Evolutionary conservation across 2,113 vertebrate species (phyloP).

Genomic region (Anolis sagrei): DNA sequence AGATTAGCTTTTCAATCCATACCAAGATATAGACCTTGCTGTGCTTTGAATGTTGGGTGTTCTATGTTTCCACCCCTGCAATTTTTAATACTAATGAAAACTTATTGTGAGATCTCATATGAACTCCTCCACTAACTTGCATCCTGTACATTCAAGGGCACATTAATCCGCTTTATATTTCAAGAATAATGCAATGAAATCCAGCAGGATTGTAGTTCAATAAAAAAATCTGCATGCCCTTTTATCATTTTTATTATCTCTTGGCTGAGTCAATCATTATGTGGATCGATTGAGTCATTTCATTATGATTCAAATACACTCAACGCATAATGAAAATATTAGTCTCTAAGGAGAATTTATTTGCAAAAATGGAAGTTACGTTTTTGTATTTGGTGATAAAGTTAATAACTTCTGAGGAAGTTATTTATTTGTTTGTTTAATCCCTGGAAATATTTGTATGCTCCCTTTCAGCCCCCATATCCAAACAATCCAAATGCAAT

Average conservation of each 20-base stretch:
- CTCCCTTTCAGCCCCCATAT: not conserved
- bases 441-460: not conserved
- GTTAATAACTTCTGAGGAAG: not conserved
- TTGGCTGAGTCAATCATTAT: slow-evolving; percentile 62
- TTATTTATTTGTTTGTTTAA: not conserved
- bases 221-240: slow-evolving; percentile 48
- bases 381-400: slow-evolving; percentile 14
- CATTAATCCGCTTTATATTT: slow-evolving; percentile 65
- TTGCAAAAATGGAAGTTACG: slow-evolving; percentile 10
- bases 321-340: slow-evolving; percentile 61
- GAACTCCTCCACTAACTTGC: slow-evolving; percentile 61
- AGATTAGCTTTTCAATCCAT: slow-evolving; percentile 62
- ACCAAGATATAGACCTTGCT: slow-evolving; percentile 62
- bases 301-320: slow-evolving; percentile 59
- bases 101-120: slow-evolving; percentile 49
- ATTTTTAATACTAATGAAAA: slow-evolving; percentile 64
- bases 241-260: slow-evolving; percentile 61
- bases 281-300: slow-evolving; percentile 65
- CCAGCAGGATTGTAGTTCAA: slow-evolving; percentile 68
- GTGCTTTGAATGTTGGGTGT: slow-evolving; percentile 66
- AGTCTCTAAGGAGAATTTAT: slow-evolving; percentile 25
- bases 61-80: slow-evolving; percentile 58
- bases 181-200: slow-evolving; percentile 67
- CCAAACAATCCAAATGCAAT: not conserved
- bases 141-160: slow-evolving; percentile 61